Evolutionary conservation across 2,797 vertebrate species (phyloP).

Genomic region (Notolabrus celidotus): DNA sequence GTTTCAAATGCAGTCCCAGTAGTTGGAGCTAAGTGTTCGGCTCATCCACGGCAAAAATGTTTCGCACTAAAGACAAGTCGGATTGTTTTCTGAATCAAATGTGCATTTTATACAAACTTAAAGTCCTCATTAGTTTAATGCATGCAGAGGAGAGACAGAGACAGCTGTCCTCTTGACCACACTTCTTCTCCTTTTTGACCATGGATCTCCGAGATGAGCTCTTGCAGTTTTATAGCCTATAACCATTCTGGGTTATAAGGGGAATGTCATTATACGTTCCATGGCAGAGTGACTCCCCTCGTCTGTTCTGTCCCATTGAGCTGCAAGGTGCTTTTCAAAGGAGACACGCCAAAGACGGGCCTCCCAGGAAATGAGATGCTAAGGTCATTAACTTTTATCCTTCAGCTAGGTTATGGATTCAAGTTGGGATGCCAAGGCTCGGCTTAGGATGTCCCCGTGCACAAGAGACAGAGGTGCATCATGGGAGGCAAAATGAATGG

Average conservation of each 20-base stretch:
- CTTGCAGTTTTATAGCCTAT: slow-evolving; percentile 74
- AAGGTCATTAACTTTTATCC: slow-evolving; percentile 85
- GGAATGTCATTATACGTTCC: slow-evolving; percentile 79
- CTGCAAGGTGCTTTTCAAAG: slow-evolving; percentile 72
- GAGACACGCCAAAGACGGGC: slow-evolving; percentile 61
- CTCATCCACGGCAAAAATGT: slow-evolving; percentile 5
- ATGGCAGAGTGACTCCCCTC: slow-evolving; percentile 63
- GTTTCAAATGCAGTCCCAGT: slow-evolving; percentile 18
- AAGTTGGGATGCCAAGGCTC: slow-evolving; percentile 51
- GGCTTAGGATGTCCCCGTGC: slow-evolving; percentile 10
- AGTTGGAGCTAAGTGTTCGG: slow-evolving; percentile 1
- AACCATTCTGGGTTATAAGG: slow-evolving; percentile 77
- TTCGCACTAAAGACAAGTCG: slow-evolving; percentile 1
- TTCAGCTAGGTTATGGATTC: slow-evolving; percentile 68
- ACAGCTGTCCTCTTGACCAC: slow-evolving; percentile 53
- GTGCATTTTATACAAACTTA: slow-evolving; percentile 28
- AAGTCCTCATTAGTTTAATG: slow-evolving; percentile 3
- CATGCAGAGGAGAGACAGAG: slow-evolving; percentile 3
- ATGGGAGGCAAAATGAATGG: slow-evolving; percentile 44
- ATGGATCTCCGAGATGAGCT: slow-evolving; percentile 63
- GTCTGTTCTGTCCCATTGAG: slow-evolving; percentile 78
- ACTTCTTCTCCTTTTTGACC: slow-evolving; percentile 54
- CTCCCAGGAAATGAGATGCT: slow-evolving; percentile 78
- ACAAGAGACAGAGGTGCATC: slow-evolving; percentile 4
- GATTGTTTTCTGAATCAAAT: slow-evolving; percentile 27